phyloP scores from a whole-genome alignment of 2,113 vertebrate genomes.

The Dasyurus viverrinus region DNA sequence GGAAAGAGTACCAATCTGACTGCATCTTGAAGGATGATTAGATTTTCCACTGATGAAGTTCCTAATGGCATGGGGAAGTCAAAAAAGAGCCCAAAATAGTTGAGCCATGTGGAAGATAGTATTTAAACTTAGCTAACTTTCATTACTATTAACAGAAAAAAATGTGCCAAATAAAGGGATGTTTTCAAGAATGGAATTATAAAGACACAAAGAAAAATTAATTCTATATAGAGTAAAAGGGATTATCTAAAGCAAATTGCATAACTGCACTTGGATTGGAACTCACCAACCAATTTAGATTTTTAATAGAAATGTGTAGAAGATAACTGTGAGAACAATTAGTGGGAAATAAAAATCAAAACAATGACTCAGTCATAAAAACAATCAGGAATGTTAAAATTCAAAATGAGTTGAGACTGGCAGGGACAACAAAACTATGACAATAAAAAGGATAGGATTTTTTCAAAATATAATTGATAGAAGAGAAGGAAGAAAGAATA shows the following conservation, averaged over 20 bases:
- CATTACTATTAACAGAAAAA: neutral
- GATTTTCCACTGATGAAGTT: neutral
- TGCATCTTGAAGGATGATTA: neutral
- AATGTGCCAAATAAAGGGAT: neutral
- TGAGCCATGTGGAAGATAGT: neutral
- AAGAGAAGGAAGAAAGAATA: neutral
- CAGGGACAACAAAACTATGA: neutral
- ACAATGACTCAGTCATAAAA: neutral
- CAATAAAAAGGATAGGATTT: neutral
- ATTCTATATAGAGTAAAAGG: neutral
- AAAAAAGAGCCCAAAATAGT: neutral
- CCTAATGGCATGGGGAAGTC: neutral
- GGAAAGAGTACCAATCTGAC: neutral
- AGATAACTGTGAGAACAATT: neutral
- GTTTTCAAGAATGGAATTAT: neutral
- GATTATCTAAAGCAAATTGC: neutral
- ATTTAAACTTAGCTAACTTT: neutral
- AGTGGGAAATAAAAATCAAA: neutral
- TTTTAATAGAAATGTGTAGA: neutral
- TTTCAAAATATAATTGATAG: neutral
- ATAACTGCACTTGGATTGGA: neutral
- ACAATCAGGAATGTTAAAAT: neutral
- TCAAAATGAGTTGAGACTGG: neutral
- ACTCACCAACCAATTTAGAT: neutral
- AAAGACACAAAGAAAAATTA: neutral